phyloP scores from a whole-genome alignment of 2,888 invertebrate genomes.

The Caenorhabditis plicata region DNA sequence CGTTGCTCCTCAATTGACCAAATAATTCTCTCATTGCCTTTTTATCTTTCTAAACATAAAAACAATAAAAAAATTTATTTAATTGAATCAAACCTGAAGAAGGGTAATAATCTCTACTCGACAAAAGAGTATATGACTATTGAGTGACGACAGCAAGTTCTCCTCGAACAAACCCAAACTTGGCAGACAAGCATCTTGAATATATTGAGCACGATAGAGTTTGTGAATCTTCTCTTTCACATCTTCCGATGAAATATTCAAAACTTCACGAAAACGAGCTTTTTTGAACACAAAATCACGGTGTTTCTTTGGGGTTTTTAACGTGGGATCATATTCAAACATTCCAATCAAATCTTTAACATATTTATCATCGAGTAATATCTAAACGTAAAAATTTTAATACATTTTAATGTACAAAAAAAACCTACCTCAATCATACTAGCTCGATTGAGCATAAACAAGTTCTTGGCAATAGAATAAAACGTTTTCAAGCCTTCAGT shows the following conservation, averaged over 20 bases:
- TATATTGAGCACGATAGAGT: slow-evolving; percentile 98
- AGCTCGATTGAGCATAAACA: slow-evolving; percentile 95
- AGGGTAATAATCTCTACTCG: slow-evolving; percentile 98
- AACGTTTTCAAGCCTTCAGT: slow-evolving; percentile 85
- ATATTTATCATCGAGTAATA: slow-evolving; percentile 32
- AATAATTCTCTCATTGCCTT: slow-evolving; percentile 92
- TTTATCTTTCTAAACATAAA: slow-evolving; percentile 82
- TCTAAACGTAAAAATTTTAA: slow-evolving; percentile 3
- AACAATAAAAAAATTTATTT: not conserved
- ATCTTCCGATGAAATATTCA: slow-evolving; percentile 91
- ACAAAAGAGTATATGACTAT: slow-evolving; percentile 99
- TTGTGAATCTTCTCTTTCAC: slow-evolving; percentile 97
- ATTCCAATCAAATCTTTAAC: slow-evolving; percentile 87
- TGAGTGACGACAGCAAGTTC: slow-evolving; percentile 92
- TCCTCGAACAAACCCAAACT: slow-evolving; percentile 99
- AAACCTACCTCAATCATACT: slow-evolving; percentile 83
- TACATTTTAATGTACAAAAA: slow-evolving; percentile 10
- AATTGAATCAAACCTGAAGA: slow-evolving; percentile 72
- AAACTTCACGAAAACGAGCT: slow-evolving; percentile 75
- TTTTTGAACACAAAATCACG: slow-evolving; percentile 90
- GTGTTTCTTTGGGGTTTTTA: slow-evolving; percentile 74
- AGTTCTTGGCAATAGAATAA: slow-evolving; percentile 88
- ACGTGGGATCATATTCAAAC: slow-evolving; percentile 82
- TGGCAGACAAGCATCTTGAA: slow-evolving; percentile 92
- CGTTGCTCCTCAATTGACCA: slow-evolving; percentile 84